A percentile compares a stretch with the other conserved stretches of the same genome.
phyloP scores from a whole-genome alignment of 2,888 invertebrate species.

The Lepidocyrtinus sp. region DNA sequence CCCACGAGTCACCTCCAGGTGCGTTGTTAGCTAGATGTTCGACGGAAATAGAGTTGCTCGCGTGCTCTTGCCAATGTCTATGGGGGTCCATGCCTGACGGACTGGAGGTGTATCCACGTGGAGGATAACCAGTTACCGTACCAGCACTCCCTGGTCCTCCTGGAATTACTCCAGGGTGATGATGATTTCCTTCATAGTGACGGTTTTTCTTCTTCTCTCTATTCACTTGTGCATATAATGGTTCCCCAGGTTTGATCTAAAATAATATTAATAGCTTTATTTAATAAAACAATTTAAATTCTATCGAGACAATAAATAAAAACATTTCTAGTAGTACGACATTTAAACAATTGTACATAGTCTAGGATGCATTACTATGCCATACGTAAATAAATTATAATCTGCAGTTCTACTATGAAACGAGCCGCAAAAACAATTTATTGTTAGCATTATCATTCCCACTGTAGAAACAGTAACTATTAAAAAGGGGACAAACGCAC shows the following conservation, averaged over 20 bases:
- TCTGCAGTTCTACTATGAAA: too few species aligned
- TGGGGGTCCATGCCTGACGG: slow-evolving; percentile 55
- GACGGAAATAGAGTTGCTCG: slow-evolving; percentile 63
- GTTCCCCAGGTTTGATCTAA: slow-evolving; percentile 77
- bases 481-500: too few species aligned
- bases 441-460: too few species aligned
- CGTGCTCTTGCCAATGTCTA: slow-evolving; percentile 63
- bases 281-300: too few species aligned
- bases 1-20: slow-evolving; percentile 70
- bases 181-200: slow-evolving; percentile 63
- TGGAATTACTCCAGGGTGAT: slow-evolving; percentile 35
- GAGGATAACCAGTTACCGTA: slow-evolving; percentile 49
- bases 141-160: slow-evolving; percentile 50
- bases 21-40: slow-evolving; percentile 64
- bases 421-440: too few species aligned
- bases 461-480: too few species aligned
- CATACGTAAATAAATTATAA: too few species aligned
- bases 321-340: too few species aligned
- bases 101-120: slow-evolving; percentile 64
- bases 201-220: slow-evolving; percentile 79
- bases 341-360: too few species aligned
- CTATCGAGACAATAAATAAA: too few species aligned
- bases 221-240: slow-evolving; percentile 80
- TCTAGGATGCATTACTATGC: too few species aligned
- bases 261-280: too few species aligned